A percentile compares a stretch with the other conserved stretches of the same genome.
Conservation (phyloP, 2,113 vertebrate species). For the Ciconia boyciana region DNA sequence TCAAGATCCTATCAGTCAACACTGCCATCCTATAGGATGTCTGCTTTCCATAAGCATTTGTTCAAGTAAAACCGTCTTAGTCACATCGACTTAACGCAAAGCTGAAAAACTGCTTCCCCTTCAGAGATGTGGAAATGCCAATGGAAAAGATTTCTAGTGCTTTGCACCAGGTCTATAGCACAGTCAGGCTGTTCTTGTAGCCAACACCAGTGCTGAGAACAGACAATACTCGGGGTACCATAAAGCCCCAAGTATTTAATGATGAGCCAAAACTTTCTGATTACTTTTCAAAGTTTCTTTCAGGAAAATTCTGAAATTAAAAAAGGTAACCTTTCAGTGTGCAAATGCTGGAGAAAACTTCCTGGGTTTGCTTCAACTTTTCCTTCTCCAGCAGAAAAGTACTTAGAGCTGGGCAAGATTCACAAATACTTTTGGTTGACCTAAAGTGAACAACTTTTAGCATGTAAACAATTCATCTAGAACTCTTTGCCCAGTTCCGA, state of each 20-base stretch:
- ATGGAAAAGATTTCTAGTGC: background rate
- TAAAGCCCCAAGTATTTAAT: background rate
- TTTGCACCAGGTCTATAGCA: background rate
- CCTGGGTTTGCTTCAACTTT: background rate
- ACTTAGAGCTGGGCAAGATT: background rate
- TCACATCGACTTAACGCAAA: background rate
- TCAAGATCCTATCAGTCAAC: background rate
- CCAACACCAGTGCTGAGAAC: background rate
- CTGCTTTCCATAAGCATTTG: background rate
- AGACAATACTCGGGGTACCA: background rate
- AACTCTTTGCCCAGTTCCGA: background rate
- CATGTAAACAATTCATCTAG: background rate
- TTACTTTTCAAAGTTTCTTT: background rate
- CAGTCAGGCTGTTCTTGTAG: background rate
- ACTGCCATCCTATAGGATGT: background rate
- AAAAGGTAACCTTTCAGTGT: background rate
- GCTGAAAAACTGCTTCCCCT: background rate
- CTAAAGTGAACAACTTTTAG: background rate
- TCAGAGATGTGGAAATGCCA: background rate
- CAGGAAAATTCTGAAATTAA: background rate
- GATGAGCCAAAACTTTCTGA: background rate
- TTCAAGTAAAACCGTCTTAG: background rate
- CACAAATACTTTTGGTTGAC: background rate
- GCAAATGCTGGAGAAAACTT: background rate
- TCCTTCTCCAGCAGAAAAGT: background rate